A percentile compares a stretch with the other conserved stretches of the same genome.
Evolutionary conservation across 2,113 vertebrate genomes (phyloP).

Genomic region (Phalacrocorax brasilianus): DNA sequence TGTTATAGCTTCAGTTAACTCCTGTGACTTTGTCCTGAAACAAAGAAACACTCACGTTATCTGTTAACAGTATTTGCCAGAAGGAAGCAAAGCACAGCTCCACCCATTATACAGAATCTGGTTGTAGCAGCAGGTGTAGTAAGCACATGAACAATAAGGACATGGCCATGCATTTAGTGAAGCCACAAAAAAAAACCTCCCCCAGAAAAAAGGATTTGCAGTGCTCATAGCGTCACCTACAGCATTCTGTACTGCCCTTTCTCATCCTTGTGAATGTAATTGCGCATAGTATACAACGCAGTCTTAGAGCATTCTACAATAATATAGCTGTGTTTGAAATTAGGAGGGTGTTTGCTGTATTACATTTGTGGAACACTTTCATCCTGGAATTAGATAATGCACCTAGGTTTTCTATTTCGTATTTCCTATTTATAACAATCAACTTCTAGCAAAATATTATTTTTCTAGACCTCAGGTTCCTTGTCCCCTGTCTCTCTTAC

Average conservation of each 20-base stretch:
- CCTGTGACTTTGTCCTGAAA: background rate
- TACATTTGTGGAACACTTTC: background rate
- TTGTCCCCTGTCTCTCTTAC: background rate
- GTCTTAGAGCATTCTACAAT: background rate
- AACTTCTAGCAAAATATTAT: background rate
- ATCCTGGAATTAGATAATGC: background rate
- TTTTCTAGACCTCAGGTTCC: background rate
- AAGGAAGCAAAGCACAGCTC: background rate
- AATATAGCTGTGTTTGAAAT: background rate
- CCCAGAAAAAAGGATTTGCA: background rate
- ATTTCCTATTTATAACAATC: background rate
- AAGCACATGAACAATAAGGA: background rate
- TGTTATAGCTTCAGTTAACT: background rate
- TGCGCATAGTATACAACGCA: rapidly evolving
- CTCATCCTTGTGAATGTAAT: background rate
- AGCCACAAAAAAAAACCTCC: background rate
- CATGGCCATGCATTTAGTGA: background rate
- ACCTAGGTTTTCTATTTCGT: background rate
- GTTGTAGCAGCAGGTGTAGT: background rate
- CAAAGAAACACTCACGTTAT: background rate
- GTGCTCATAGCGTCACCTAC: background rate
- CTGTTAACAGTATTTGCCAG: background rate
- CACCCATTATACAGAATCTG: background rate
- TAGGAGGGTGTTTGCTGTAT: background rate
- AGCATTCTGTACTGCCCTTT: background rate